Evolutionary conservation across 2,113 vertebrate genomes (phyloP).

Genomic region (Nothocercus nigrocapillus): DNA sequence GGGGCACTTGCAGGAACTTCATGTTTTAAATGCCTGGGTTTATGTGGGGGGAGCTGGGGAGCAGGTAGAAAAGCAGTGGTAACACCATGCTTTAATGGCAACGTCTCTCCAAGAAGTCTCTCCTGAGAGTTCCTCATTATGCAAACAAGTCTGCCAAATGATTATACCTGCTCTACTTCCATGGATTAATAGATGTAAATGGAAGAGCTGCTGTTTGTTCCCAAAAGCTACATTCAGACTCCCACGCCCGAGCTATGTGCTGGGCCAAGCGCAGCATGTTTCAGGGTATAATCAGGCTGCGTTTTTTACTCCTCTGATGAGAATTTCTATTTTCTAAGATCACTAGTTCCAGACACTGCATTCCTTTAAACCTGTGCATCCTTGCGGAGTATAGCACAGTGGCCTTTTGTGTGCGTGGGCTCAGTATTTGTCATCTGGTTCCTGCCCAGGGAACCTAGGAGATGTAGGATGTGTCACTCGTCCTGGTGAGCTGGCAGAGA

Average conservation of each 20-base stretch:
- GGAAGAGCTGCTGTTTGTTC: background rate
- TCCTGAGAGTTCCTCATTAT: conserved; percentile 64
- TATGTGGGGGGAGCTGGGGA: background rate
- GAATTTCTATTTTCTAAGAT: background rate
- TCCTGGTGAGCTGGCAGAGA: background rate
- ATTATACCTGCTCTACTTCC: conserved; percentile 55
- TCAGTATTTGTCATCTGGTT: background rate
- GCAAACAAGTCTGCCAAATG: conserved; percentile 63
- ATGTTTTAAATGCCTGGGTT: background rate
- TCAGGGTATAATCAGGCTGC: fast-evolving
- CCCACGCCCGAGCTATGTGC: background rate
- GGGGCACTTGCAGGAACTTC: background rate
- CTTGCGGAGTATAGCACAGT: fast-evolving
- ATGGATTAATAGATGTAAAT: conserved; percentile 60
- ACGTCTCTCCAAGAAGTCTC: conserved; percentile 40
- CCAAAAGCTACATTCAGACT: conserved; percentile 40
- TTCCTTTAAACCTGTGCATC: background rate
- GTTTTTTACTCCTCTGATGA: background rate
- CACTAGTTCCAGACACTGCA: background rate
- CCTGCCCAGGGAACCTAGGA: background rate
- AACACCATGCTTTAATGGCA: background rate
- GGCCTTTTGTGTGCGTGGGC: fast-evolving
- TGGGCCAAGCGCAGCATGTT: background rate
- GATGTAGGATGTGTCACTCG: fast-evolving
- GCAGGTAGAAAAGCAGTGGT: background rate